Percentiles rank a stretch among this genome's conserved stretches.
These are phyloP conservation scores for Lepilemur ruficaudatus DNA, from an alignment of 2,797 vertebrate species.

Conservation along the genomic window DNA sequence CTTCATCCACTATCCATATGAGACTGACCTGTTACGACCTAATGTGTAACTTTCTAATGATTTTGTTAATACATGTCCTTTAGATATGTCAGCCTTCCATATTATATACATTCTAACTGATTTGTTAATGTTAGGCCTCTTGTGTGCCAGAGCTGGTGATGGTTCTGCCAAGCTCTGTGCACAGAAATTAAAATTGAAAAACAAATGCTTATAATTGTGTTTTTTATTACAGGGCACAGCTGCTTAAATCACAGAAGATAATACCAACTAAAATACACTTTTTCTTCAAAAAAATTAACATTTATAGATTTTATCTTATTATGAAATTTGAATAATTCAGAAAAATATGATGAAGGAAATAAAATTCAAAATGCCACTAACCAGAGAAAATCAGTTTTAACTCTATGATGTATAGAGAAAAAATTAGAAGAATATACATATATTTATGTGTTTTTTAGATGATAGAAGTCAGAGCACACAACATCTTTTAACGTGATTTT, in stretches of 20 bases:
- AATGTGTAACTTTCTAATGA: neutral
- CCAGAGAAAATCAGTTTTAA: neutral
- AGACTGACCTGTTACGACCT: neutral
- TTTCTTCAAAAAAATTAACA: neutral
- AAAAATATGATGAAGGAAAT: constrained; percentile 19
- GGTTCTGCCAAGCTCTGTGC: neutral
- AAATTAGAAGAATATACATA: neutral
- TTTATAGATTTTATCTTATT: neutral
- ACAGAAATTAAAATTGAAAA: neutral
- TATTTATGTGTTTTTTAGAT: neutral
- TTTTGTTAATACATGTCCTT: neutral
- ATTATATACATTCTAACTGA: neutral
- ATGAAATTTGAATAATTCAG: neutral
- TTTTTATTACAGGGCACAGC: neutral
- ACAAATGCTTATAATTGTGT: neutral
- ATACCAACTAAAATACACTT: constrained; percentile 8
- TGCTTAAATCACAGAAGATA: constrained; percentile 28
- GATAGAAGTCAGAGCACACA: neutral
- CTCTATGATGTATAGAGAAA: neutral
- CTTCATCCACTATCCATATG: neutral
- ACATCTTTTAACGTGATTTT: neutral
- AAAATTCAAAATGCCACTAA: neutral
- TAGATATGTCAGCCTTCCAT: neutral
- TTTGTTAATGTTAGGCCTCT: neutral
- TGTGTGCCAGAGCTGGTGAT: neutral